Conservation (phyloP, 2,113 vertebrate genomes). For the Triplophysa dalaica region DNA sequence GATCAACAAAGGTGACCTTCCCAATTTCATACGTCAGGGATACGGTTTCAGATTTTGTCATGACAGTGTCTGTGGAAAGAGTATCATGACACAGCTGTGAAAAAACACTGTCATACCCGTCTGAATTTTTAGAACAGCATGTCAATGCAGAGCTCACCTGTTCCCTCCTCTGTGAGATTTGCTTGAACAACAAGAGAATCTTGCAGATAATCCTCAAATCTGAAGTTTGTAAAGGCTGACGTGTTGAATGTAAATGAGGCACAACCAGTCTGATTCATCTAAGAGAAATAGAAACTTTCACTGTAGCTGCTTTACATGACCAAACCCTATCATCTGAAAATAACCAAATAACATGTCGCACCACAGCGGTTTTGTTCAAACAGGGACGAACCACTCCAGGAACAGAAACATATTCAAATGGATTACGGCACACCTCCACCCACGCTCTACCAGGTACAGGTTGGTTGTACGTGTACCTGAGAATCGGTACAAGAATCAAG, state of each 20-base stretch:
- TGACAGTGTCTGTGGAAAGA: neutral
- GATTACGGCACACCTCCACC: slow-evolving; percentile 50
- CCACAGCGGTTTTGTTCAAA: neutral
- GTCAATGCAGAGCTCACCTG: slow-evolving; percentile 53
- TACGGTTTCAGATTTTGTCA: slow-evolving; percentile 8
- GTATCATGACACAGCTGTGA: neutral
- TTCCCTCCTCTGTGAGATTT: slow-evolving; percentile 65
- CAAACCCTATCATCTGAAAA: neutral
- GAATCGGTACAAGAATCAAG: neutral
- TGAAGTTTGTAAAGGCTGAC: slow-evolving; percentile 50
- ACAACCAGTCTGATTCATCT: neutral
- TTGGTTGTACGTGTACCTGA: slow-evolving; percentile 72
- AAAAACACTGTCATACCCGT: neutral
- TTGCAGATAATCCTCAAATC: neutral
- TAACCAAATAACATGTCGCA: neutral
- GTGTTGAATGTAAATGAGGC: neutral
- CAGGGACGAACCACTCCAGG: neutral
- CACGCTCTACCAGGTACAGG: slow-evolving; percentile 64
- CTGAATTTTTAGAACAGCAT: too few species aligned
- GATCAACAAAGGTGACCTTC: slow-evolving; percentile 61
- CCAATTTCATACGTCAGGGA: slow-evolving; percentile 55
- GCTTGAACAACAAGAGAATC: neutral
- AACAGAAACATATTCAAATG: neutral
- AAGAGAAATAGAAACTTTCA: neutral
- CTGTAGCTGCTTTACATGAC: neutral